These are phyloP conservation scores for Chloebia gouldiae DNA, from an alignment of 2,113 vertebrate species.

Conservation along the genomic window DNA sequence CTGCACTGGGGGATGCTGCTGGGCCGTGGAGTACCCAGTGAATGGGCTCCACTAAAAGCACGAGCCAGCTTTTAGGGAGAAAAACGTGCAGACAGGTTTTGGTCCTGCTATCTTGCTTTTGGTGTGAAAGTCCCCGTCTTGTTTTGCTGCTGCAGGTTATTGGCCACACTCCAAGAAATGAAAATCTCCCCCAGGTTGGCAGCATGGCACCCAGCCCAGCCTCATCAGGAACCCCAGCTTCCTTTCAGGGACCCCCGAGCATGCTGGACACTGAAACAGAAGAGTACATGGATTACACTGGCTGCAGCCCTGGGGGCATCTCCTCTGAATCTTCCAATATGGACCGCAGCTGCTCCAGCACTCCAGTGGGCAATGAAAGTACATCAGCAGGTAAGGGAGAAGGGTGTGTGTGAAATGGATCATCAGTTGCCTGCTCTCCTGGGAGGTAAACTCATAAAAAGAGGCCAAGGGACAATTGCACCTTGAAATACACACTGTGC, in stretches of 20 bases:
- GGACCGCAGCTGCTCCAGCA: conserved; percentile 98
- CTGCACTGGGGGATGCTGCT: background rate
- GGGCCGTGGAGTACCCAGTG: background rate
- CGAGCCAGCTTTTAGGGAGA: conserved; percentile 1
- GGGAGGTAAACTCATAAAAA: background rate
- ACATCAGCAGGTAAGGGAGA: conserved; percentile 86
- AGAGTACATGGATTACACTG: conserved; percentile 93
- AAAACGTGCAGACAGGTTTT: background rate
- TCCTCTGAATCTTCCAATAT: conserved; percentile 96
- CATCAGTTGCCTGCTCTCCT: background rate
- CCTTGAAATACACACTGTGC: background rate
- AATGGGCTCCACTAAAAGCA: background rate
- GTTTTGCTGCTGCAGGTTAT: conserved; percentile 65
- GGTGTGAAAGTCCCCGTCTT: background rate
- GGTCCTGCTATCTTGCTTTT: background rate
- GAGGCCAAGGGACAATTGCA: background rate
- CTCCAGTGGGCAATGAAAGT: conserved; percentile 92
- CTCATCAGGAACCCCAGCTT: conserved; percentile 72
- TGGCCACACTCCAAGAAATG: conserved; percentile 70
- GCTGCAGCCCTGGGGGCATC: conserved; percentile 88
- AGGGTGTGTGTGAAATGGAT: background rate
- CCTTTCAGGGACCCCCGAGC: conserved; percentile 75
- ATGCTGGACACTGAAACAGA: conserved; percentile 87
- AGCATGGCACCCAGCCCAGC: conserved; percentile 71
- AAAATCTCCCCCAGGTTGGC: conserved; percentile 73